These are phyloP conservation scores for Falco punctatus DNA, from an alignment of 2,113 vertebrate genomes.

Conservation along the genomic window DNA sequence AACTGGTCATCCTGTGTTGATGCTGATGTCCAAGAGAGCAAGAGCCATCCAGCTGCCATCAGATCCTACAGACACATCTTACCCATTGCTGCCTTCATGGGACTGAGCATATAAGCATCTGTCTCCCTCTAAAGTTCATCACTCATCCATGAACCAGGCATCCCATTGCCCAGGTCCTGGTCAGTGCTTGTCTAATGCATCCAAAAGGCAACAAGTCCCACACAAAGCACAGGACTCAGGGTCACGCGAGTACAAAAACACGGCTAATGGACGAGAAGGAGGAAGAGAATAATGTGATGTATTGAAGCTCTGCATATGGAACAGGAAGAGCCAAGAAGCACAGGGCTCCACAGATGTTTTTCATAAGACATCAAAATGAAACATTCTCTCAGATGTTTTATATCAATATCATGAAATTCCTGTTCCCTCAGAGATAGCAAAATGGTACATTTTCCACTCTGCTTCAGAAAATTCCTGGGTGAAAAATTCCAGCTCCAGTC, in stretches of 20 bases:
- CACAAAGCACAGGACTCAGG: background rate
- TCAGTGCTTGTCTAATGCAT: background rate
- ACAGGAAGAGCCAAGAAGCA: background rate
- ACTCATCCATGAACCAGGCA: background rate
- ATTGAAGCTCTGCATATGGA: background rate
- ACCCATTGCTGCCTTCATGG: background rate
- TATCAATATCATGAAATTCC: background rate
- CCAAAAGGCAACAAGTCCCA: background rate
- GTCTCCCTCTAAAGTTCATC: background rate
- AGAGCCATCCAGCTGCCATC: background rate
- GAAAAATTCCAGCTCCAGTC: background rate
- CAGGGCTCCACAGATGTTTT: background rate
- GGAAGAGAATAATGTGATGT: background rate
- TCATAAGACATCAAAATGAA: conserved; percentile 22
- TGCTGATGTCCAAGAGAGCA: background rate
- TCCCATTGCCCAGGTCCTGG: background rate
- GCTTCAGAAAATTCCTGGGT: conserved; percentile 5
- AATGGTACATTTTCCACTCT: background rate
- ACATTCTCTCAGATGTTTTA: conserved; percentile 13
- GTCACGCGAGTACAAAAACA: background rate
- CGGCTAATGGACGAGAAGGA: background rate
- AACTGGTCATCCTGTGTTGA: background rate
- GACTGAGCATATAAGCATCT: background rate
- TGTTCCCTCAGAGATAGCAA: background rate
- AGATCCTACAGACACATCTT: background rate